Percentiles rank a stretch among this genome's conserved stretches.
phyloP scores from a whole-genome alignment of 2,113 vertebrate genomes.

The Strix aluco region DNA sequence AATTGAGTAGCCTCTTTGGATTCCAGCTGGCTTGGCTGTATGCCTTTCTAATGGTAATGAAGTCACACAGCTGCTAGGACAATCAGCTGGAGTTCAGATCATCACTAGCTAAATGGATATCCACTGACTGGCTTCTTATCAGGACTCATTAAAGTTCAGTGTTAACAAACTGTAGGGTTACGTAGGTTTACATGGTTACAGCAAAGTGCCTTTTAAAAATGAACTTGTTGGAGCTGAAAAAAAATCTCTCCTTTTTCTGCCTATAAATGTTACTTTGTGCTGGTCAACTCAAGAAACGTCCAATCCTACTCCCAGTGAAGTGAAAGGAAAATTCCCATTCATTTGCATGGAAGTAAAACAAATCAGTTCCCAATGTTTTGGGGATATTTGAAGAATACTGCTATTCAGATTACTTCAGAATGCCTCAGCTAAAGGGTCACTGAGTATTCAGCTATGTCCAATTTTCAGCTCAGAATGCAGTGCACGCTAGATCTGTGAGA shows the following conservation, averaged over 20 bases:
- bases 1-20: conserved; percentile 73
- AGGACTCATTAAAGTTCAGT: conserved; percentile 75
- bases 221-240: conserved; percentile 44
- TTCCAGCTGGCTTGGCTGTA: conserved; percentile 82
- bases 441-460: background rate
- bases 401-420: conserved; percentile 55
- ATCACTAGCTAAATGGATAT: conserved; percentile 76
- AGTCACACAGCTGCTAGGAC: conserved; percentile 83
- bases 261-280: conserved; percentile 53
- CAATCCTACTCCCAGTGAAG: background rate
- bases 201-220: conserved; percentile 71
- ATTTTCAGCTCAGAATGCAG: conserved; percentile 30
- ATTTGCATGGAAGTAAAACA: conserved; percentile 35
- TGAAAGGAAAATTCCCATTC: conserved; percentile 51
- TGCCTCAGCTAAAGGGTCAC: background rate
- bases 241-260: background rate
- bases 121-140: conserved; percentile 79
- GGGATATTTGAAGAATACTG: conserved; percentile 49
- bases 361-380: conserved; percentile 34
- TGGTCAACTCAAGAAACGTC: conserved; percentile 36
- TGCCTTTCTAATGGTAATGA: conserved; percentile 85
- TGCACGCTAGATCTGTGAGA: background rate
- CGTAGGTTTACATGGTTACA: conserved; percentile 67
- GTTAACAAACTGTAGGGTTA: conserved; percentile 67
- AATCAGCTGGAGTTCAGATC: conserved; percentile 83